Evolutionary conservation across 64 coral and sea anemone genomes (phyloP).

Genomic region (Porites lutea): DNA sequence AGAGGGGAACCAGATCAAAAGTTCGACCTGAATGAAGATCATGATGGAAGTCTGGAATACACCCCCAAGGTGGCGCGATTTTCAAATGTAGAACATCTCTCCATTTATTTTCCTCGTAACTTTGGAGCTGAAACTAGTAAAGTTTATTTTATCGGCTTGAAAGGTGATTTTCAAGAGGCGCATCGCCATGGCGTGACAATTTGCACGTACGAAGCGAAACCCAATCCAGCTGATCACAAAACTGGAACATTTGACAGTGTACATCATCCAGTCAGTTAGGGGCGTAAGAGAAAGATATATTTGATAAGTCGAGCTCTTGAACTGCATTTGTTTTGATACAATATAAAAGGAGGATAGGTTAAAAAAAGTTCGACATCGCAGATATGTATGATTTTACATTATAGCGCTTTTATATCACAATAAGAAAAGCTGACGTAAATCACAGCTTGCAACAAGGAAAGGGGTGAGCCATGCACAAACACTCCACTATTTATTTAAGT

Average conservation of each 20-base stretch:
- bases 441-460: no score
- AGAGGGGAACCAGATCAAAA: conserved; percentile 83
- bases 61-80: conserved; percentile 91
- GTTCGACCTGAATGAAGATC: conserved; percentile 90
- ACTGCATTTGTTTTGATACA: neutral
- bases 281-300: neutral
- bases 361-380: no score
- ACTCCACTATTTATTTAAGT: no score
- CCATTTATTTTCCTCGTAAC: conserved; percentile 93
- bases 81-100: conserved; percentile 93
- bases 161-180: conserved; percentile 90
- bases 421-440: no score
- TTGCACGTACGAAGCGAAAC: conserved; percentile 97
- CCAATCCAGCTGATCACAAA: conserved; percentile 95
- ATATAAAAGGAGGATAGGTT: no score
- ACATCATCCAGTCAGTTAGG: conserved; percentile 72
- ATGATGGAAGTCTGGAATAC: conserved; percentile 91
- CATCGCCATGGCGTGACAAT: conserved; percentile 95
- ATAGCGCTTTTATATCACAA: no score
- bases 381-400: no score
- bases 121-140: conserved; percentile 95
- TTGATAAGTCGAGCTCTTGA: neutral
- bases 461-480: no score
- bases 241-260: conserved; percentile 88
- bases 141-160: conserved; percentile 91